Conservation (phyloP, 2,113 vertebrate species). For the Myotis lucifugus region DNA sequence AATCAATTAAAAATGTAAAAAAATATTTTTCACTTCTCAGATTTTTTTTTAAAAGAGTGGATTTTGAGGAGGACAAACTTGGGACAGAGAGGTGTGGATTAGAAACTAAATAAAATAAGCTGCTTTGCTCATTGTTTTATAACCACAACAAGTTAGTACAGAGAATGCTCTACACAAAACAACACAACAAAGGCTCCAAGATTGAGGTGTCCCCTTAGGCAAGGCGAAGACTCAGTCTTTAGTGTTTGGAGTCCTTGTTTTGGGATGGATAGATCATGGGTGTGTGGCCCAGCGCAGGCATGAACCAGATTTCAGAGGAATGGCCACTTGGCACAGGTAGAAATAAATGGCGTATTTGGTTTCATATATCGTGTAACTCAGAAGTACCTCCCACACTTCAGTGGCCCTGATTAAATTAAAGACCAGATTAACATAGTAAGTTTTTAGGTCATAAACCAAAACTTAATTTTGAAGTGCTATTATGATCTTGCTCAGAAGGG, state of each 20-base stretch:
- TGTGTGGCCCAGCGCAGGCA: not conserved
- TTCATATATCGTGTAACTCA: not conserved
- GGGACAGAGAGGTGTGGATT: too few species aligned
- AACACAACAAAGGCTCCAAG: not conserved
- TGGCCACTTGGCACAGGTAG: not conserved
- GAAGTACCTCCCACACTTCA: not conserved
- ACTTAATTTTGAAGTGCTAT: too few species aligned
- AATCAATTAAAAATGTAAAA: too few species aligned
- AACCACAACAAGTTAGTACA: not conserved
- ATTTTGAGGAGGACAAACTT: not conserved
- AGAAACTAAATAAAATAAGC: not conserved
- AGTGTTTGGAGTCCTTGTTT: not conserved
- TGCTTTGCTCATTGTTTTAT: not conserved
- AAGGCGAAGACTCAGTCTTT: too few species aligned
- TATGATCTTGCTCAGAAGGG: too few species aligned
- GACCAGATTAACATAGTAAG: too few species aligned
- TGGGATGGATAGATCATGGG: not conserved
- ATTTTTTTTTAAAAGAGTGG: not conserved
- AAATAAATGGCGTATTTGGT: not conserved
- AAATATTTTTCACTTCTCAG: too few species aligned
- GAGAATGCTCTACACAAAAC: not conserved
- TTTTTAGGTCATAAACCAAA: too few species aligned
- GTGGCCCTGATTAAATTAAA: not conserved
- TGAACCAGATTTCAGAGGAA: not conserved
- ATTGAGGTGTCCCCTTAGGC: too few species aligned